These are phyloP conservation scores for Chironomus striatipennis DNA, from an alignment of 1,140 invertebrate genomes.

Conservation along the genomic window DNA sequence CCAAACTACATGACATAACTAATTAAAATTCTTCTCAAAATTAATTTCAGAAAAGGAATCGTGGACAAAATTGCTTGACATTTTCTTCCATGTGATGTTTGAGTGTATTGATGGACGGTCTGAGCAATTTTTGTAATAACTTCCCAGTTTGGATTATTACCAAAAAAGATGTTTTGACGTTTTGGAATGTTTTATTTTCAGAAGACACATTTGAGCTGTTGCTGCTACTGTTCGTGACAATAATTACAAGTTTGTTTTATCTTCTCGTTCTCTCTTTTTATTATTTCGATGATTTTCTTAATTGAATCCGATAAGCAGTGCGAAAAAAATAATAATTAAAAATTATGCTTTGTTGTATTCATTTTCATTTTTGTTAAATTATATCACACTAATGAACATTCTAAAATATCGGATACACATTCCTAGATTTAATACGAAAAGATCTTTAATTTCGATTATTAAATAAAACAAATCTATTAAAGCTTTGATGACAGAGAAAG, in stretches of 20 bases:
- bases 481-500: too few relatives aligned
- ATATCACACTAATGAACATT: too few relatives aligned
- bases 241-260: not conserved
- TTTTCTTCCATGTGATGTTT: not conserved
- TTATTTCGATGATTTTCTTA: not conserved
- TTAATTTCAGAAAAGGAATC: not conserved
- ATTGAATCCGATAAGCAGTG: too few relatives aligned
- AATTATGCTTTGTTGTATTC: too few relatives aligned
- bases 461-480: too few relatives aligned
- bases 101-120: constrained; percentile 15
- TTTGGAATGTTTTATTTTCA: not conserved
- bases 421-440: too few relatives aligned
- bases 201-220: not conserved
- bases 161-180: not conserved
- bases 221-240: constrained; percentile 6
- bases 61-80: constrained; percentile 3
- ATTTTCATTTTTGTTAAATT: too few relatives aligned
- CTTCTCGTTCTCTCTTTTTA: not conserved
- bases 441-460: too few relatives aligned
- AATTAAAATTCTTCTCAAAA: not conserved
- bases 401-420: too few relatives aligned
- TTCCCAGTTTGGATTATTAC: not conserved
- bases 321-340: too few relatives aligned
- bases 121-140: not conserved
- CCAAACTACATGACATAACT: not conserved